Evolutionary conservation across 1,140 invertebrate genomes (phyloP).

Genomic region (Rhopalosiphum maidis): DNA sequence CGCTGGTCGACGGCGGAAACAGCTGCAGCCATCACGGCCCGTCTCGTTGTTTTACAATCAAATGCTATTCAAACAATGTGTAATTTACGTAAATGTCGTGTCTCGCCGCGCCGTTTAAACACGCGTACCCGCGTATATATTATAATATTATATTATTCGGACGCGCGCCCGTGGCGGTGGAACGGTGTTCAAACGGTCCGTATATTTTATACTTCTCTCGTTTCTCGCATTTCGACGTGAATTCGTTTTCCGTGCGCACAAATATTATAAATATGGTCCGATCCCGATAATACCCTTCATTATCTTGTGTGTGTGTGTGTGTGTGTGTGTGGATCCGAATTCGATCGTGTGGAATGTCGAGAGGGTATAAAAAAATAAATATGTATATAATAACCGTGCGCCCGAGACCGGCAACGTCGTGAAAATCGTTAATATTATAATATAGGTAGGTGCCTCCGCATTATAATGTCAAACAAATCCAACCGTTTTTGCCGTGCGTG

Average conservation of each 20-base stretch:
- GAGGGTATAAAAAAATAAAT: neutral
- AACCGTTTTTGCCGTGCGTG: conserved; percentile 1
- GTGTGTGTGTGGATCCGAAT: neutral
- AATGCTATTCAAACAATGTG: conserved; percentile 13
- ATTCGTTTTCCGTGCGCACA: neutral
- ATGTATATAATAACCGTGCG: neutral
- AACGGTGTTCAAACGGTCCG: too few relatives aligned
- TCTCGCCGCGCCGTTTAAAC: neutral
- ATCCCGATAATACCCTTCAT: neutral
- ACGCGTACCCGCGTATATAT: neutral
- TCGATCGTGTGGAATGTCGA: neutral
- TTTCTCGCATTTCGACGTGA: neutral
- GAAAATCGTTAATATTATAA: neutral
- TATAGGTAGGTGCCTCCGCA: neutral
- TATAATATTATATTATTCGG: neutral
- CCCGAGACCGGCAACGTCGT: neutral
- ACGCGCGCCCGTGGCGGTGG: neutral
- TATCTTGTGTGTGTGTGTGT: neutral
- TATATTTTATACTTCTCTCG: neutral
- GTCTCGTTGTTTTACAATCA: conserved; percentile 4
- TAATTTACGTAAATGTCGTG: conserved; percentile 20
- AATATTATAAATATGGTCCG: neutral
- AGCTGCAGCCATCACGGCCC: neutral
- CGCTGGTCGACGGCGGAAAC: neutral
- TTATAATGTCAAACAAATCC: neutral